A percentile compares a stretch with the other conserved stretches of the same genome.
phyloP scores from a whole-genome alignment of 2,797 vertebrate species.

The Pangasius djambal region DNA sequence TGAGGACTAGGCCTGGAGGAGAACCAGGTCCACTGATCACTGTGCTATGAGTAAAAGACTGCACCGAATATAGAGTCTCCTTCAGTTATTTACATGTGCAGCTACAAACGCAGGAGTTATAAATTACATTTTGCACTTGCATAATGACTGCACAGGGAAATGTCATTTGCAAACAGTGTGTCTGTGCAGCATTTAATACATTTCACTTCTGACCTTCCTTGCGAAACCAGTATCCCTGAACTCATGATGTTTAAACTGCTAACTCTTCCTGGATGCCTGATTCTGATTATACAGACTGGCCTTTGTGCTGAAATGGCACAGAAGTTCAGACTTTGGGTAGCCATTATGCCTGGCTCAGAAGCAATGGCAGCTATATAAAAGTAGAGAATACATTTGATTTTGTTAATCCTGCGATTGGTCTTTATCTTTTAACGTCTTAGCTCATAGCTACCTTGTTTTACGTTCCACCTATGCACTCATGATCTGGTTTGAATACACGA shows the following conservation, averaged over 20 bases:
- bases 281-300: background rate
- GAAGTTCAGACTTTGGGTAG: background rate
- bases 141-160: background rate
- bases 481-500: too few relatives aligned
- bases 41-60: background rate
- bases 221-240: background rate
- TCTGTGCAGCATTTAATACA: background rate
- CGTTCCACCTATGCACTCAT: too few relatives aligned
- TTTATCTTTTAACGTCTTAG: too few relatives aligned
- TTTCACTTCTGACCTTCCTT: background rate
- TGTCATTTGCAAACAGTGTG: background rate
- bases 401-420: too few relatives aligned
- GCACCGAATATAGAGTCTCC: background rate
- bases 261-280: background rate
- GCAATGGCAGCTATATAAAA: too few relatives aligned
- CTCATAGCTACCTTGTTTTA: too few relatives aligned
- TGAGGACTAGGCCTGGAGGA: background rate
- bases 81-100: background rate
- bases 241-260: background rate
- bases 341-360: too few relatives aligned
- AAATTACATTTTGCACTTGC: background rate
- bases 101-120: background rate
- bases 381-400: too few relatives aligned
- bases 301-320: background rate
- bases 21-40: slow-evolving; percentile 6